Evolutionary conservation across 2,113 vertebrate species (phyloP).

Genomic region (Cynoglossus semilaevis): DNA sequence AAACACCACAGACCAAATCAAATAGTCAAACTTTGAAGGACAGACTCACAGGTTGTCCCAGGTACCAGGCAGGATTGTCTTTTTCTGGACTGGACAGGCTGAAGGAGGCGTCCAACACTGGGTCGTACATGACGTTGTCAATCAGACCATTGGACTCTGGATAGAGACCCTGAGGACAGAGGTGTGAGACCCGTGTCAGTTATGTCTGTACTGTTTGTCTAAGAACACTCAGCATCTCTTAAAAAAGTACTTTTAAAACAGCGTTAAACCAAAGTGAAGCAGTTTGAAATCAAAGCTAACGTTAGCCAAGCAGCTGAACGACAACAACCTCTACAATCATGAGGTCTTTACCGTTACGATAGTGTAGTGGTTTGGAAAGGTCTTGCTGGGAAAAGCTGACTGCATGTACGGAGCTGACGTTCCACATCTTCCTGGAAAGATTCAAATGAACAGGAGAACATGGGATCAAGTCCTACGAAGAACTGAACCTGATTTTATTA

Average conservation of each 20-base stretch:
- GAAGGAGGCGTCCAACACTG: constrained; percentile 71
- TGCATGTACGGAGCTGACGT: constrained; percentile 74
- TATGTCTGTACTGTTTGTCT: not conserved
- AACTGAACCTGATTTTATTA: too few species aligned
- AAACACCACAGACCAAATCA: too few species aligned
- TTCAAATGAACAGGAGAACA: not conserved
- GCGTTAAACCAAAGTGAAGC: too few species aligned
- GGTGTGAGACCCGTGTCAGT: too few species aligned
- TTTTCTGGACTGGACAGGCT: constrained; percentile 72
- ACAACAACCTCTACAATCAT: too few species aligned
- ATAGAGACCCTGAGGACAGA: constrained; percentile 71
- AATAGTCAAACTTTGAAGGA: too few species aligned
- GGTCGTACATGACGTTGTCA: constrained; percentile 79
- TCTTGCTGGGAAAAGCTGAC: constrained; percentile 77
- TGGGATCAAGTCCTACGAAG: too few species aligned
- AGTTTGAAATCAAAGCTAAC: too few species aligned
- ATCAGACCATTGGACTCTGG: constrained; percentile 78
- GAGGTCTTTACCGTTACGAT: constrained; percentile 73
- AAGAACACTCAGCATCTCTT: too few species aligned
- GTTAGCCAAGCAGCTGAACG: too few species aligned
- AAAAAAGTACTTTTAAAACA: too few species aligned
- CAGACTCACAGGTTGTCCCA: constrained; percentile 70
- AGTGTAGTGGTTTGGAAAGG: constrained; percentile 80
- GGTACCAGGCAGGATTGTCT: constrained; percentile 75
- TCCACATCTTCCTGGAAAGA: constrained; percentile 62